phyloP scores from a whole-genome alignment of 2,888 invertebrate genomes.

The Gerosis bhagava region DNA sequence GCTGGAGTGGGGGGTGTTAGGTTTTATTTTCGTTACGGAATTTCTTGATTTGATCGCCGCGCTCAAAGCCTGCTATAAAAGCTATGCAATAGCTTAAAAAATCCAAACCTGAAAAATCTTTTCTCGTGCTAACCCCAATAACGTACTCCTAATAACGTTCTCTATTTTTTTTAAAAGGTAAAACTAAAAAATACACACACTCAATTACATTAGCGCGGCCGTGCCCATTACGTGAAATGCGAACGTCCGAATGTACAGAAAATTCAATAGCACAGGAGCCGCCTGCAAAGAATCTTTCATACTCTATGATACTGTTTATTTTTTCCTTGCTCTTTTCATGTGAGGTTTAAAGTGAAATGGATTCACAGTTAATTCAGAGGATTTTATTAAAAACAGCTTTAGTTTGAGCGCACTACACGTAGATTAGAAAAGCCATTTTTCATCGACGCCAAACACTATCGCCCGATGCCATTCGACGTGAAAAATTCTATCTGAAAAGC shows the following conservation, averaged over 20 bases:
- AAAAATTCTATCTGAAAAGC: constrained; percentile 25
- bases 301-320: constrained; percentile 16
- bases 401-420: constrained; percentile 17
- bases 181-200: constrained; percentile 49
- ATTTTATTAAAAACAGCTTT: constrained; percentile 25
- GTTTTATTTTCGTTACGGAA: too few species aligned
- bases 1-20: too few species aligned
- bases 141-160: constrained; percentile 28
- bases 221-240: constrained; percentile 56
- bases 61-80: too few species aligned
- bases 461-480: constrained; percentile 17
- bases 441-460: constrained; percentile 19
- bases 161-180: constrained; percentile 50
- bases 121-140: constrained; percentile 27
- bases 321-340: constrained; percentile 22
- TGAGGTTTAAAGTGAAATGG: constrained; percentile 15
- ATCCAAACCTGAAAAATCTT: too few species aligned
- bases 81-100: too few species aligned
- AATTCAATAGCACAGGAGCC: constrained; percentile 28
- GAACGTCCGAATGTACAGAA: constrained; percentile 36
- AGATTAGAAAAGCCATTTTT: constrained; percentile 24
- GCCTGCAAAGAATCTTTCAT: constrained; percentile 30
- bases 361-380: constrained; percentile 23
- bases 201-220: constrained; percentile 72
- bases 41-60: too few species aligned